Evolutionary conservation across 2,113 vertebrate genomes (phyloP).

Genomic region (Willisornis vidua): DNA sequence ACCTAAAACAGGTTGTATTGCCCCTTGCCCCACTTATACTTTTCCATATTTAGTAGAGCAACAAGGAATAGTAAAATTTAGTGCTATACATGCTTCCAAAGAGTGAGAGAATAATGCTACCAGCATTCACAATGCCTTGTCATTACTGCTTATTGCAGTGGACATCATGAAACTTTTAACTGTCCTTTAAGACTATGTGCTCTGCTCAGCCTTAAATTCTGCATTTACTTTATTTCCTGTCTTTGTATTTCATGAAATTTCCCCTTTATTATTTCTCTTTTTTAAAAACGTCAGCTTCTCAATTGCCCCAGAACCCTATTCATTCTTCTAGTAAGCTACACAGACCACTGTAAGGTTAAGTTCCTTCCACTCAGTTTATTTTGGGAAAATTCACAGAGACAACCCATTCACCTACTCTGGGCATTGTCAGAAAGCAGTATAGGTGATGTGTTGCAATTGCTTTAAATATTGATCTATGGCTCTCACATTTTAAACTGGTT

Average conservation of each 20-base stretch:
- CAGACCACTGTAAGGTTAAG: background rate
- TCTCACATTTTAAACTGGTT: background rate
- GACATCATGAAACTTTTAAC: background rate
- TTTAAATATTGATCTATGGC: background rate
- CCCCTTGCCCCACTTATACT: background rate
- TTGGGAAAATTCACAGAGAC: background rate
- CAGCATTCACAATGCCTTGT: background rate
- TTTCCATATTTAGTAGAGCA: background rate
- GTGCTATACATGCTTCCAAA: background rate
- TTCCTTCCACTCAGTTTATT: background rate
- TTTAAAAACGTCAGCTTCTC: background rate
- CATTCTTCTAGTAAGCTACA: background rate
- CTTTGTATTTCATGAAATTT: background rate
- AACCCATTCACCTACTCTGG: background rate
- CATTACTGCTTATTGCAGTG: background rate
- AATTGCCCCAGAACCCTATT: background rate
- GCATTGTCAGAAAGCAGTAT: background rate
- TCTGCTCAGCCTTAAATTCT: background rate
- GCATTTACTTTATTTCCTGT: background rate
- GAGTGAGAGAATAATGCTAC: background rate
- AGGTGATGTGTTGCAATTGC: background rate
- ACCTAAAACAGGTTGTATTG: background rate
- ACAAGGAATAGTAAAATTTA: background rate
- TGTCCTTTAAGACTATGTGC: background rate
- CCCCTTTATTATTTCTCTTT: background rate